Evolutionary conservation across 2,888 invertebrate genomes (phyloP), one percentile per base, ranked within the genome.

Genomic region (Nemurella pictetii): DNA sequence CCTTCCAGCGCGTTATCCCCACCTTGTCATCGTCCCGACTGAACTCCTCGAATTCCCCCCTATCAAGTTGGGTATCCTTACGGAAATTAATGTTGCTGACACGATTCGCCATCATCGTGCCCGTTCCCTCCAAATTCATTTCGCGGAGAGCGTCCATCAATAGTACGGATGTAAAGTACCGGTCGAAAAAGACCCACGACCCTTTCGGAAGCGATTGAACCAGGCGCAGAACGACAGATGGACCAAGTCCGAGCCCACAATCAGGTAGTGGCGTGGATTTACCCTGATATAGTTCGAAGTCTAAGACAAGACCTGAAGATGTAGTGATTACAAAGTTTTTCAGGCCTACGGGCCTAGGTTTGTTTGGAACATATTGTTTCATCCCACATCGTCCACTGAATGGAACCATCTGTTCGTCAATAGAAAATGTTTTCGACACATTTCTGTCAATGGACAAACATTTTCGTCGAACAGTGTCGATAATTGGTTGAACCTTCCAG

Each of bases 271-370:
- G 85, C 0, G 87, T 87, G 15, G 86, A 87, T n/a, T 83, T 73
- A 5, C 88, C 88, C 84, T 88, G 87, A 85, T 88, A 89, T 15
- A 88, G 85, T 86, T 88, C 87, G 83, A 88, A 89, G 84, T 88
- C 88, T 7, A 88, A 30, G 80, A 87, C 85, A 20, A 87, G 83
- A 30, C 88, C 87, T 83, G 75, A 75, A n/a, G 80, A 28, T 9
- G 87, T 87, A 25, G 90, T 89, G 2, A 89, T 84, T 9, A 90
- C 88, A 86, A 88, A 89, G 85, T 89, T 89, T 87, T 90, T 90
- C 26, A 89, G 86, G 0, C 89, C 89, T 29, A 87, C 87, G 26
- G 89, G 88, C 26, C 88, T 86, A 25, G 89, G 89, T 86, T 89
- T 89, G 85, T 88, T 88, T 85, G 87, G 87, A 3, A 88, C 88